A percentile compares a stretch with the other conserved stretches of the same genome.
These are phyloP conservation scores for Camarhynchus parvulus DNA, from an alignment of 2,113 vertebrate genomes.

Conservation along the genomic window DNA sequence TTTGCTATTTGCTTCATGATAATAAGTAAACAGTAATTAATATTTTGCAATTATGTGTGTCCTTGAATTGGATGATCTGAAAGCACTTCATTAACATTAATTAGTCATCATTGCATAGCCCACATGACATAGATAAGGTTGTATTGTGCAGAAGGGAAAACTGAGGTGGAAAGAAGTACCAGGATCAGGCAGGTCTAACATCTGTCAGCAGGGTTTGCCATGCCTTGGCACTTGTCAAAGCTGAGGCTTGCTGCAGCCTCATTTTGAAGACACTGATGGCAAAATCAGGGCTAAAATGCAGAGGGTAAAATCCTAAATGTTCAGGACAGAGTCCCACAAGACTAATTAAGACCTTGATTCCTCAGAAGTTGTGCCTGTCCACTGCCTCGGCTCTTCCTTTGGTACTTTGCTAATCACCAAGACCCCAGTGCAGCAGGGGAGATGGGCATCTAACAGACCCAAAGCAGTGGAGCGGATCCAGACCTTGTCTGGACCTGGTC, in stretches of 20 bases:
- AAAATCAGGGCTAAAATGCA: neutral
- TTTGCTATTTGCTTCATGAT: neutral
- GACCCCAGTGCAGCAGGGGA: neutral
- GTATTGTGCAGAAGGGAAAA: neutral
- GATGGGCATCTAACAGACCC: neutral
- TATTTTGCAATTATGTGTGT: conserved; percentile 24
- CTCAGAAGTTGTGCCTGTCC: neutral
- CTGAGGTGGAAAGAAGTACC: neutral
- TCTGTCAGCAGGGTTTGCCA: neutral
- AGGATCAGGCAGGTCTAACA: neutral
- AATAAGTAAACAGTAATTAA: conserved; percentile 41
- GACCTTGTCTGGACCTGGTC: neutral
- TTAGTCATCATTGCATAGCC: conserved; percentile 9
- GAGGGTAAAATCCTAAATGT: neutral
- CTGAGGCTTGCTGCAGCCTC: neutral
- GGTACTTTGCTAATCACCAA: neutral
- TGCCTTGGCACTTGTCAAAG: neutral
- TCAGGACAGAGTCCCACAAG: accelerated
- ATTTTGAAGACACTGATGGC: neutral
- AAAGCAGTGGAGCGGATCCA: neutral
- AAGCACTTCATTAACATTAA: conserved; percentile 16
- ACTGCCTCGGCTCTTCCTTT: neutral
- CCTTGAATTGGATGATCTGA: neutral
- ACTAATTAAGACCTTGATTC: neutral
- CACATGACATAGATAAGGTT: neutral